Percentiles rank a stretch among this genome's conserved stretches.
Conservation (phyloP, 2,113 vertebrate genomes). For the Etheostoma cragini region DNA sequence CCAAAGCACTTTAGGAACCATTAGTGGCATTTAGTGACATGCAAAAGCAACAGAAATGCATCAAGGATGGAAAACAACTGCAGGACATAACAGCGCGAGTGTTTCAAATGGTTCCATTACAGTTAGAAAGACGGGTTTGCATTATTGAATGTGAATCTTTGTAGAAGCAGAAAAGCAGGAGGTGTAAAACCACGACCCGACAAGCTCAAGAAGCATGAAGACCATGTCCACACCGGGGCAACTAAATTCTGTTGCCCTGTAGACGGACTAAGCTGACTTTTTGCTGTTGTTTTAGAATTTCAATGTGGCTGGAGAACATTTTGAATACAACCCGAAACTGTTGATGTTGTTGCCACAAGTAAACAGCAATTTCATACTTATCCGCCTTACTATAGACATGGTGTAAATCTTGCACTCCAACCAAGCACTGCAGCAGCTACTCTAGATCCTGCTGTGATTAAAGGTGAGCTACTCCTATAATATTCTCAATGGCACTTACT, state of each 20-base stretch:
- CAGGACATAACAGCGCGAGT: conserved; percentile 22
- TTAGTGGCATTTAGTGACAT: conserved; percentile 66
- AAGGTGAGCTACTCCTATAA: neutral
- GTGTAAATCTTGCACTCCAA: conserved; percentile 11
- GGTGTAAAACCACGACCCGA: conserved; percentile 26
- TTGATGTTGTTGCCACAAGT: neutral
- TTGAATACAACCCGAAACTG: neutral
- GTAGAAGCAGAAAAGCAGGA: conserved; percentile 33
- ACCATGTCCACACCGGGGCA: conserved; percentile 13
- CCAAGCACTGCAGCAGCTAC: neutral
- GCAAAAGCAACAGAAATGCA: conserved; percentile 72
- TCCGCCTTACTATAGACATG: neutral
- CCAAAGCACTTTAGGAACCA: conserved; percentile 71
- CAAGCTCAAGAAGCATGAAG: conserved; percentile 23
- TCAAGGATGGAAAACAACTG: conserved; percentile 58
- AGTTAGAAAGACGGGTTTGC: neutral
- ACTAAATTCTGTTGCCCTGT: neutral
- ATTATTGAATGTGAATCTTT: conserved; percentile 25
- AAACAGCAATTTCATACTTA: neutral
- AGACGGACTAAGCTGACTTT: neutral
- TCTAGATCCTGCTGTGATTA: neutral
- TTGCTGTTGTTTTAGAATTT: neutral
- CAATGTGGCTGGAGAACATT: neutral
- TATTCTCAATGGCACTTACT: neutral
- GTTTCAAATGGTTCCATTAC: neutral